Base-by-base conservation (phyloP, 1,140 invertebrate species). In the Euwallacea fornicatus region DNA sequence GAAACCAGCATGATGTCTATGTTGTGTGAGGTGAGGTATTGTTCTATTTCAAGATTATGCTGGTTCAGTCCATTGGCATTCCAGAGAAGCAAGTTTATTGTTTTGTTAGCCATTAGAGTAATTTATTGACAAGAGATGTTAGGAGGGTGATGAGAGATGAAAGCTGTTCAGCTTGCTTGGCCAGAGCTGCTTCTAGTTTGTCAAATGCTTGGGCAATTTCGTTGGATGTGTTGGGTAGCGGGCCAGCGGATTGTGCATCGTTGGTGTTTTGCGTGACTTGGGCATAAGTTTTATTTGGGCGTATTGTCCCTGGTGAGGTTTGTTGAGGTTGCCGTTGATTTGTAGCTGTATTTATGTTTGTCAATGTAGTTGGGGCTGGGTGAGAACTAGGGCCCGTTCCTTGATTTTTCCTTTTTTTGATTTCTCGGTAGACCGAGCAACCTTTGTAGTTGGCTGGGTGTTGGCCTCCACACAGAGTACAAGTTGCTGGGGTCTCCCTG, bases 391-490 rank as follows among this genome's bases (percentile, higher is more conserved):
- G 64, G 13, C 71, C 42, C 6, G 41, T 59, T 13, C 7, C 16
- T 68, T 69, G 10, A 11, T 59, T 55, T 21, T 73, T 55, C 7
- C 3, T 44, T 7, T 75, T 65, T 42, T 69, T 55, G 33, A 79
- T 15, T 62, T 78, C 67, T 68, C 78, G 54, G 68, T 79, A 75
- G 8, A 80, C 71, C 15, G 6, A n/a, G 59, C 80, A 82, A 0
- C 79, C 79, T 75, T 74, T 78, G 53, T 80, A 82, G 69, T 79
- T 83, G 11, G 80, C 80, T 42, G 80, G 76, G 55, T 83, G 82
- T 3, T 78, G 69, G 54, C 78, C 73, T 2, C 73, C 56, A 53
- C 81, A 84, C 10, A 76, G 72, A 2, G 69, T 74, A 72, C 80
- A 84, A 64, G 65, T 80, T 33, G 78, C 75, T 60, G 77, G 76